A percentile compares a stretch with the other conserved stretches of the same genome.
Evolutionary conservation across 2,113 vertebrate genomes (phyloP).

Genomic region (Rhodinocichla rosea): DNA sequence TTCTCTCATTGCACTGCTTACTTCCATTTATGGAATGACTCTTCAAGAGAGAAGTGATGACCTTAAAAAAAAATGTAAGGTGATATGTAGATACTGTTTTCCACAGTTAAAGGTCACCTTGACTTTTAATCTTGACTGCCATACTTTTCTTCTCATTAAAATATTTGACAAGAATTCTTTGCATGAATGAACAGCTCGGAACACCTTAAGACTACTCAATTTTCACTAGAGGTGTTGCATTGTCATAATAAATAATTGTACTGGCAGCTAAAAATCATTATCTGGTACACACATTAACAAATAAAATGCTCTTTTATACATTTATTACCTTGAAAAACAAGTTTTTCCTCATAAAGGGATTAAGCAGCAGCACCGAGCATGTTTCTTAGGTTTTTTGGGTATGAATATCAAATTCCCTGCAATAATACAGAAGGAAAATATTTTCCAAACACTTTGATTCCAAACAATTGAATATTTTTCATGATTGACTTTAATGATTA

Average conservation of each 20-base stretch:
- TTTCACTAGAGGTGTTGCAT: conserved; percentile 35
- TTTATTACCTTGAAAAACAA: not conserved
- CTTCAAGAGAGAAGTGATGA: conserved; percentile 25
- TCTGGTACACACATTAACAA: conserved; percentile 1
- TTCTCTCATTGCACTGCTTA: not conserved
- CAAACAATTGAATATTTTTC: conserved; percentile 1
- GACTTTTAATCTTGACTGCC: conserved; percentile 69
- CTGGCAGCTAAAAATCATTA: conserved; percentile 35
- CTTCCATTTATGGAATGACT: not conserved
- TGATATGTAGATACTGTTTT: conserved; percentile 51
- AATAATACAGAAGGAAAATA: not conserved
- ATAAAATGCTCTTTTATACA: not conserved
- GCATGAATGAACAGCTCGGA: conserved; percentile 67
- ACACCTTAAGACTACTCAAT: conserved; percentile 48
- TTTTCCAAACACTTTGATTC: not conserved
- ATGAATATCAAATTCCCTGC: not conserved
- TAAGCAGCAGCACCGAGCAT: not conserved
- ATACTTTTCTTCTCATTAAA: conserved; percentile 76
- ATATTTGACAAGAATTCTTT: conserved; percentile 79
- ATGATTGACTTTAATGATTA: not conserved
- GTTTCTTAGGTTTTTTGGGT: not conserved
- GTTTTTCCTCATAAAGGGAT: not conserved
- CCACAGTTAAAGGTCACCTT: conserved; percentile 74
- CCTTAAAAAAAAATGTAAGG: conserved; percentile 55
- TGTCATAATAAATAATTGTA: conserved; percentile 52